These are phyloP conservation scores for Hystrix brachyura DNA, from an alignment of 2,113 vertebrate genomes.

Conservation along the genomic window DNA sequence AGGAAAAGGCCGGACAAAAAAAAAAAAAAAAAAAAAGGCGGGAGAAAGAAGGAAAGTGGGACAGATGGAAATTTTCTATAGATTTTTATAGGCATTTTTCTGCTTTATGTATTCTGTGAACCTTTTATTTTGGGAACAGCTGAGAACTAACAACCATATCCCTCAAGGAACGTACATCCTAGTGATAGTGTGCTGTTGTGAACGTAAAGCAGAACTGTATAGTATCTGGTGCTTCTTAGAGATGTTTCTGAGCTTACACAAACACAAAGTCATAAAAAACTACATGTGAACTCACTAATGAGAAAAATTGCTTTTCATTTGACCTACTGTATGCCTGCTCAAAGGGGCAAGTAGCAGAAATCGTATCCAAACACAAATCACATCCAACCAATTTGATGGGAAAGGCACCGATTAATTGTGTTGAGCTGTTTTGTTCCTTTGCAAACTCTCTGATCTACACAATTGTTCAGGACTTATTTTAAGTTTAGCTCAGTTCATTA, in stretches of 20 bases:
- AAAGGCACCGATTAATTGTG: neutral
- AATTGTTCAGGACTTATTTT: conserved; percentile 14
- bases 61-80: neutral
- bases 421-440: neutral
- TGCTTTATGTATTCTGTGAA: conserved; percentile 7
- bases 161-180: neutral
- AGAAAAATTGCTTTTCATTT: neutral
- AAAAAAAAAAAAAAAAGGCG: too few species aligned
- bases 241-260: neutral
- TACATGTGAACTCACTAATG: neutral
- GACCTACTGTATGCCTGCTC: neutral
- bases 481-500: neutral
- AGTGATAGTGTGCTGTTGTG: neutral
- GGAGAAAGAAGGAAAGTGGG: too few species aligned
- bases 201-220: neutral
- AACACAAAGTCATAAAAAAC: neutral
- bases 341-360: neutral
- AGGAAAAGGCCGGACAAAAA: neutral
- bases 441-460: neutral
- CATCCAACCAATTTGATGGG: neutral
- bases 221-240: neutral
- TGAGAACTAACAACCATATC: neutral
- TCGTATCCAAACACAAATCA: neutral
- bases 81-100: neutral
- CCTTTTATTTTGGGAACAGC: neutral